A percentile compares a stretch with the other conserved stretches of the same genome.
phyloP scores from a whole-genome alignment of 1,140 invertebrate genomes.

The Caerostris darwini region DNA sequence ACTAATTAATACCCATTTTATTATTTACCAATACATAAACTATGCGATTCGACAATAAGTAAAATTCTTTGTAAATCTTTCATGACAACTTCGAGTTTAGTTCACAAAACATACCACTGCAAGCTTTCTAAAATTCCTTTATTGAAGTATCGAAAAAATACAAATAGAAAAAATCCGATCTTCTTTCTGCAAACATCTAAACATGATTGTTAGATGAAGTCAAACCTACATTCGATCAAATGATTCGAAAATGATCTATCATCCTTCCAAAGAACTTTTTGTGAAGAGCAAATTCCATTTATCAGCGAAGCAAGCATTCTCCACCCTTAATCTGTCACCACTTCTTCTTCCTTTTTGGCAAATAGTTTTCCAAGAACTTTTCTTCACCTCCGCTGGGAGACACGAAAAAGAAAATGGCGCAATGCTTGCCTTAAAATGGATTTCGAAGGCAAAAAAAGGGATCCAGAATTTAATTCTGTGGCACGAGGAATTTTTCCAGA shows the following conservation, averaged over 20 bases:
- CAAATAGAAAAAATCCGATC: too few species aligned
- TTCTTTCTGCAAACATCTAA: neutral
- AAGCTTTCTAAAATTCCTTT: too few species aligned
- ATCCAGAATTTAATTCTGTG: constrained; percentile 40
- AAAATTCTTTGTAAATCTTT: too few species aligned
- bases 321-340: constrained; percentile 17
- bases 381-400: neutral
- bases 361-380: neutral
- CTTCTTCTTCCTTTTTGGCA: neutral
- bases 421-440: neutral
- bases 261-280: neutral
- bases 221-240: neutral
- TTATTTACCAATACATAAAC: too few species aligned
- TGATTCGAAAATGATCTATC: neutral
- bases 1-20: too few species aligned
- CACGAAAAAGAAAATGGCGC: neutral
- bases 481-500: constrained; percentile 33
- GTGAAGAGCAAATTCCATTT: constrained; percentile 6
- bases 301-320: neutral
- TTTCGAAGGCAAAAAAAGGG: neutral
- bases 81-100: too few species aligned
- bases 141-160: too few species aligned
- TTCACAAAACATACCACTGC: too few species aligned
- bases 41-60: too few species aligned
- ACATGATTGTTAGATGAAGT: neutral